Conservation (phyloP, 2,113 vertebrate genomes). For the Oryctolagus cuniculus region DNA sequence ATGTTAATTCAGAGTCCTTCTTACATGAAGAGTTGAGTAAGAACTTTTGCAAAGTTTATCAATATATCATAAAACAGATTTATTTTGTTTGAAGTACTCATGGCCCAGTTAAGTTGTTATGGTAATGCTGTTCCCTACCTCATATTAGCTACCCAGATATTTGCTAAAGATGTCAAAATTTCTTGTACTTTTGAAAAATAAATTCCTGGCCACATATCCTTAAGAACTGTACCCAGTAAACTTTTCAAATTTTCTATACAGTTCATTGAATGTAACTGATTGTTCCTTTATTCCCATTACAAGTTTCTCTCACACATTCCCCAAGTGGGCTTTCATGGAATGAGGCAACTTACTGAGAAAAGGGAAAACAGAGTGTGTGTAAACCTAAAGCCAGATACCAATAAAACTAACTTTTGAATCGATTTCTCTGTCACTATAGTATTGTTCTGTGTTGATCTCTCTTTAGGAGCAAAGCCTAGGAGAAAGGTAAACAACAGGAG, state of each 20-base stretch:
- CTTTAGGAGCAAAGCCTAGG: neutral
- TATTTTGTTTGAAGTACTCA: neutral
- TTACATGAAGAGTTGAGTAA: neutral
- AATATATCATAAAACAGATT: neutral
- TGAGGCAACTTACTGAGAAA: neutral
- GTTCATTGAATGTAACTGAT: neutral
- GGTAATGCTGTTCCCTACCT: neutral
- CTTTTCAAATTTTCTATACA: neutral
- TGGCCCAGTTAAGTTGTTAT: neutral
- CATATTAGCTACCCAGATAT: neutral
- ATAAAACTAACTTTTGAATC: neutral
- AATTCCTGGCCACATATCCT: neutral
- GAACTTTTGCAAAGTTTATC: neutral
- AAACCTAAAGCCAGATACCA: conserved; percentile 2
- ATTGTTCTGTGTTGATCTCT: neutral
- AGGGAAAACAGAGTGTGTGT: rapidly evolving
- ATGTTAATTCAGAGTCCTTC: neutral
- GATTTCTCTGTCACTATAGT: neutral
- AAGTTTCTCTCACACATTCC: neutral
- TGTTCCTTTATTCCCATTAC: neutral
- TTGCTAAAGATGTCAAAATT: neutral
- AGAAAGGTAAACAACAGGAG: neutral
- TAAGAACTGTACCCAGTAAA: neutral
- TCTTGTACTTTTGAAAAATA: neutral
- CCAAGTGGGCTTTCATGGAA: neutral